Conservation (phyloP, 2,797 vertebrate species). For the Pangasius krempfi region DNA sequence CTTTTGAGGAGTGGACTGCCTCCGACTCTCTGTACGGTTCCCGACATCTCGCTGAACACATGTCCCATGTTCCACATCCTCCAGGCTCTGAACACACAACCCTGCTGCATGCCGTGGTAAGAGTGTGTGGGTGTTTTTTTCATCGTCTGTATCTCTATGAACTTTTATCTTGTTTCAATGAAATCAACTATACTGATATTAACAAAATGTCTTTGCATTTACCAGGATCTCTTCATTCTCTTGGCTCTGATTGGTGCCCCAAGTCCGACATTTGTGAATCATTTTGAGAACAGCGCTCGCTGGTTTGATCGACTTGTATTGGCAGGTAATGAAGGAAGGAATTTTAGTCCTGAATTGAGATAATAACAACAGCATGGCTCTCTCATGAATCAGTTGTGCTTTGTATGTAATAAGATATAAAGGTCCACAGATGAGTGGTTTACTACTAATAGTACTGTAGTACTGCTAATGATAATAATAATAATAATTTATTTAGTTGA, state of each 20-base stretch:
- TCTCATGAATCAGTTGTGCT: not conserved
- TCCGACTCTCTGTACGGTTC: conserved; percentile 89
- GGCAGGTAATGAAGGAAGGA: conserved; percentile 73
- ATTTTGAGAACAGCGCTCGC: conserved; percentile 83
- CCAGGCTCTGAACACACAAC: conserved; percentile 67
- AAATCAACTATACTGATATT: not conserved
- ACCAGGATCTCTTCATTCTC: conserved; percentile 87
- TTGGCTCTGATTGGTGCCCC: conserved; percentile 86
- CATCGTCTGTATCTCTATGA: not conserved
- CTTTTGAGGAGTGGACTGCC: conserved; percentile 82
- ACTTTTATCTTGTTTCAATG: not conserved
- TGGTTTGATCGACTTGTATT: conserved; percentile 87
- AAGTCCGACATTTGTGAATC: conserved; percentile 82
- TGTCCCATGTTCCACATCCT: conserved; percentile 77
- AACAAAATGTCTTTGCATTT: not conserved
- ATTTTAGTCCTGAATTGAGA: conserved; percentile 17
- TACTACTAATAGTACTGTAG: not conserved
- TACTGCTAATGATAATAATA: not conserved
- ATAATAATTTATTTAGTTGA: too few relatives aligned
- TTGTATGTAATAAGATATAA: not conserved
- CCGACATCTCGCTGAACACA: conserved; percentile 83
- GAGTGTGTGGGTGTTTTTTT: conserved; percentile 32
- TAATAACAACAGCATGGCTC: not conserved
- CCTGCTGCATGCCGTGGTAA: conserved; percentile 84
- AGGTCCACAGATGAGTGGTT: not conserved